Conservation (phyloP, 2,888 invertebrate genomes). For the Ectemnius lituratus region DNA sequence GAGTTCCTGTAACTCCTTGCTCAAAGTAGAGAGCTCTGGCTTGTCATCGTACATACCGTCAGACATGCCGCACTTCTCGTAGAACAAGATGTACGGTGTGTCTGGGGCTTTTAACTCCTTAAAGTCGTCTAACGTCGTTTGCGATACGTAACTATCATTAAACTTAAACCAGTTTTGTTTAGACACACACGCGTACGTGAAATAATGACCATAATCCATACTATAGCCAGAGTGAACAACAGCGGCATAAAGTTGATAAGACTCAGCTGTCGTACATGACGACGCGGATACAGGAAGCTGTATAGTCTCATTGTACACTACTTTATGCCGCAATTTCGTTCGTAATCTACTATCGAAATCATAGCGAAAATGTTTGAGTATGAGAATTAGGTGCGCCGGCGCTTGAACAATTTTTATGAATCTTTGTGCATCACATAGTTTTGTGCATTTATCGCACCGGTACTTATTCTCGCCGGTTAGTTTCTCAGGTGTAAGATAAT, state of each 20-base stretch:
- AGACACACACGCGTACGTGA: conserved; percentile 87
- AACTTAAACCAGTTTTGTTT: conserved; percentile 87
- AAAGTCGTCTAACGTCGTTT: conserved; percentile 81
- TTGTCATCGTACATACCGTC: conserved; percentile 64
- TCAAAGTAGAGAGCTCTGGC: conserved; percentile 65
- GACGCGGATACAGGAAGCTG: conserved; percentile 73
- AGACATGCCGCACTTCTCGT: conserved; percentile 77
- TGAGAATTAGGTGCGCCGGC: conserved; percentile 88
- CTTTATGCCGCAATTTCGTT: conserved; percentile 88
- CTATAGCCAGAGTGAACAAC: conserved; percentile 91
- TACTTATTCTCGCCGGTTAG: conserved; percentile 91
- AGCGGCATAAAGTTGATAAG: conserved; percentile 88
- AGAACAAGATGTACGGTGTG: conserved; percentile 92
- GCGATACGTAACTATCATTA: conserved; percentile 87
- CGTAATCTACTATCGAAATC: conserved; percentile 85
- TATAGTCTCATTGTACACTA: conserved; percentile 81
- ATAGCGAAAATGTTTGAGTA: conserved; percentile 89
- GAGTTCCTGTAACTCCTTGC: conserved; percentile 68
- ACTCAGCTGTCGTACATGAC: conserved; percentile 66
- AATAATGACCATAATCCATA: conserved; percentile 93
- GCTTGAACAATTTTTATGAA: conserved; percentile 84
- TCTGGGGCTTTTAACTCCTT: conserved; percentile 84
- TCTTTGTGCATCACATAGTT: conserved; percentile 87
- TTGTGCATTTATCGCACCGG: conserved; percentile 87
- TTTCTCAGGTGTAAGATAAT: conserved; percentile 87